Conservation (phyloP, 2,888 invertebrate genomes). For the Rhabditophanes sp. region DNA sequence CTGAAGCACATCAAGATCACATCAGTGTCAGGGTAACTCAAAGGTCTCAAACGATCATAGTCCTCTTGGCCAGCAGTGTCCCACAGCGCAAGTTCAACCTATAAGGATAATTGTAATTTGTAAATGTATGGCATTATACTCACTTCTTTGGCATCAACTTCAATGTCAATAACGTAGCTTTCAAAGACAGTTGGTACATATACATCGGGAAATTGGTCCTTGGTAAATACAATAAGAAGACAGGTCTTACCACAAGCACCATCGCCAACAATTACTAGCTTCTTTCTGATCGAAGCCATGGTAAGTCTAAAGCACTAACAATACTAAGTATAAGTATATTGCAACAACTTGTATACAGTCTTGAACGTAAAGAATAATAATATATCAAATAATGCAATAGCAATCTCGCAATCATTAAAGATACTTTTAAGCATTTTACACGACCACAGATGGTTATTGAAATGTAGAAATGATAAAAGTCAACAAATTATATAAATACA, state of each 20-base stretch:
- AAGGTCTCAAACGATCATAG: conserved; percentile 79
- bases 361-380: no score
- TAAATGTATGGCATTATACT: neutral
- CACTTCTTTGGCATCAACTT: conserved; percentile 62
- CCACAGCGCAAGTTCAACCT: conserved; percentile 86
- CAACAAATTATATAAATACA: no score
- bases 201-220: conserved; percentile 97
- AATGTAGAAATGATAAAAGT: no score
- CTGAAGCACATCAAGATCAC: conserved; percentile 98
- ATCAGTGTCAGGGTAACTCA: conserved; percentile 94
- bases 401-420: no score
- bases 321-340: no score
- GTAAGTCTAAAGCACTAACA: no score
- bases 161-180: conserved; percentile 97
- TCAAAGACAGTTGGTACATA: conserved; percentile 98
- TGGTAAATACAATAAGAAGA: conserved; percentile 90
- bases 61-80: conserved; percentile 74
- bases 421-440: no score
- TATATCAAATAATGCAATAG: no score
- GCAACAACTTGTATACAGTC: no score
- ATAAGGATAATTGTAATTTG: conserved; percentile 64
- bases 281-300: conserved; percentile 80
- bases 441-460: no score
- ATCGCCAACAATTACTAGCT: conserved; percentile 53
- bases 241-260: conserved; percentile 99